Percentiles rank a stretch among this genome's conserved stretches.
phyloP scores from a whole-genome alignment of 2,797 vertebrate species.

The Enteromius unitaeniatus region DNA sequence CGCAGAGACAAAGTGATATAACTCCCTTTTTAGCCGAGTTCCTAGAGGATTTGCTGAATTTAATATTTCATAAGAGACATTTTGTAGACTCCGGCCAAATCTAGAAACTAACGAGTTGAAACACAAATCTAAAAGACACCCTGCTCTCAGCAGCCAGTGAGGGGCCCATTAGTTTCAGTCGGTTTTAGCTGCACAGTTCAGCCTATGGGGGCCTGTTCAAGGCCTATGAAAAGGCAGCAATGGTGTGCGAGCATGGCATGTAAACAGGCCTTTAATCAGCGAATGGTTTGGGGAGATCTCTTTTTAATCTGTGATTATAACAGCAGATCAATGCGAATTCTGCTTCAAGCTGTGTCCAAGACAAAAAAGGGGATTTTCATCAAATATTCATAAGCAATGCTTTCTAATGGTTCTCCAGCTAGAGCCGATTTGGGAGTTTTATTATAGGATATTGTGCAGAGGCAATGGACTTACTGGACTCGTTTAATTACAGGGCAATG shows the following conservation, averaged over 20 bases:
- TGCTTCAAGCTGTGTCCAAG: conserved; percentile 72
- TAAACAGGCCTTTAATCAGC: conserved; percentile 77
- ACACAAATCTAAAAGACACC: conserved; percentile 71
- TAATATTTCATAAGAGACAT: conserved; percentile 73
- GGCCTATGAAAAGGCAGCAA: conserved; percentile 60
- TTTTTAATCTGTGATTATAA: conserved; percentile 80
- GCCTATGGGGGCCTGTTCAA: conserved; percentile 61
- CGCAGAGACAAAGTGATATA: conserved; percentile 43
- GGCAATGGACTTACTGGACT: conserved; percentile 59
- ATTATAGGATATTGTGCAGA: conserved; percentile 65
- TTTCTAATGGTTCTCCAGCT: conserved; percentile 63
- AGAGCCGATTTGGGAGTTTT: conserved; percentile 69
- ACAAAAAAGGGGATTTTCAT: conserved; percentile 79
- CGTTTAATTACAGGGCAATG: conserved; percentile 60
- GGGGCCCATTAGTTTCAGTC: conserved; percentile 70
- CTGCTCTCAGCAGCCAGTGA: conserved; percentile 70
- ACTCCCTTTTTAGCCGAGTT: conserved; percentile 66
- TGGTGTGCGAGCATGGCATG: conserved; percentile 62
- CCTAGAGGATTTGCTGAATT: conserved; percentile 74
- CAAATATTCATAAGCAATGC: conserved; percentile 76
- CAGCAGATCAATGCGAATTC: conserved; percentile 78
- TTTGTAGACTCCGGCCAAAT: conserved; percentile 74
- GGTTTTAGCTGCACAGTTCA: conserved; percentile 60
- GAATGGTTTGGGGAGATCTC: conserved; percentile 76
- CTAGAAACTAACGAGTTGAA: conserved; percentile 80